Percentiles rank a stretch among this genome's conserved stretches.
These are phyloP conservation scores for Diploscapter pachys DNA, from an alignment of 1,140 invertebrate species.

Conservation along the genomic window DNA sequence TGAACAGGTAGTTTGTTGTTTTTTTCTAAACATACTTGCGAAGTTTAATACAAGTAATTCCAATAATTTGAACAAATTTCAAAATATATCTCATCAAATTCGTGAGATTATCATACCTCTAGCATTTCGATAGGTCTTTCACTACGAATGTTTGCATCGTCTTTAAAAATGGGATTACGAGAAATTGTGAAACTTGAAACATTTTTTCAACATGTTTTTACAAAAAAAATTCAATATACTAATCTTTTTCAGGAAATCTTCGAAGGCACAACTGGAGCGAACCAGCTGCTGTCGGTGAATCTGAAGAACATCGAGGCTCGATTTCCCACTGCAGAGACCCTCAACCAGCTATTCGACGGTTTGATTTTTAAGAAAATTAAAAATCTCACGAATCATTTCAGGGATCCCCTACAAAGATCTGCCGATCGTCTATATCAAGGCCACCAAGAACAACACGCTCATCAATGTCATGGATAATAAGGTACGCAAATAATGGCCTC, in stretches of 20 bases:
- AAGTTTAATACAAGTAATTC: too few relatives aligned
- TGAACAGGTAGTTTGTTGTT: not conserved
- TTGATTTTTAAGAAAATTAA: not conserved
- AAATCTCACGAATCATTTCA: conserved; percentile 35
- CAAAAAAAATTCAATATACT: too few relatives aligned
- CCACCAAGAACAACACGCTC: conserved; percentile 55
- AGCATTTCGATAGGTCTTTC: too few relatives aligned
- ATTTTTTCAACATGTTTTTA: too few relatives aligned
- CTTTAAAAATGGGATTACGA: too few relatives aligned
- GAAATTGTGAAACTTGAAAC: too few relatives aligned
- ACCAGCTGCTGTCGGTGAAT: conserved; percentile 40
- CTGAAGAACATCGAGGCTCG: conserved; percentile 41
- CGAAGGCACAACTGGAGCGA: conserved; percentile 37
- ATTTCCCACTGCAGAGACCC: conserved; percentile 47
- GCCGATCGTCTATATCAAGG: conserved; percentile 54
- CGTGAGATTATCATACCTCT: too few relatives aligned
- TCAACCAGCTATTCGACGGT: conserved; percentile 47
- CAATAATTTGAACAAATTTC: too few relatives aligned
- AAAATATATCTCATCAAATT: too few relatives aligned
- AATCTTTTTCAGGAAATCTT: conserved; percentile 7
- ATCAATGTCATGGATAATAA: conserved; percentile 46
- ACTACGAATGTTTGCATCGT: too few relatives aligned
- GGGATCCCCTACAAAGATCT: conserved; percentile 48
- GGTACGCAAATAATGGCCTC: conserved; percentile 25
- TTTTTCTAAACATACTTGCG: too few relatives aligned